Percentiles rank a stretch among this genome's conserved stretches.
Evolutionary conservation across 2,113 vertebrate species (phyloP).

Genomic region (Pao palembangensis): DNA sequence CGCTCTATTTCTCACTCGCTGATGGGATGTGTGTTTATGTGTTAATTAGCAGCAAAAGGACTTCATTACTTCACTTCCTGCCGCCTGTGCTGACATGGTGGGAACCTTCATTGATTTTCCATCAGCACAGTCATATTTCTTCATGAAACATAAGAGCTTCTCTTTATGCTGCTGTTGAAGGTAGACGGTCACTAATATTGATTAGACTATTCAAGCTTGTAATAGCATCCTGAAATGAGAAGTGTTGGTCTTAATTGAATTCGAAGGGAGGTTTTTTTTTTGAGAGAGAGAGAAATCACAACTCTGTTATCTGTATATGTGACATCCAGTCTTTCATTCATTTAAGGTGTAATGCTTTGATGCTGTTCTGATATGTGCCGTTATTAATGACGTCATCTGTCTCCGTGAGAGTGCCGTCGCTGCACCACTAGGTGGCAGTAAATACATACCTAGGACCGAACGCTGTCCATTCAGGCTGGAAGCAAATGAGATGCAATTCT

Average conservation of each 20-base stretch:
- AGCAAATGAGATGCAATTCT: constrained; percentile 69
- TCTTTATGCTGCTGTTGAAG: constrained; percentile 18
- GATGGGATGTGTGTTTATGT: constrained; percentile 38
- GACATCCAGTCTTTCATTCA: too few relatives aligned
- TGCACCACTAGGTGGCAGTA: constrained; percentile 67
- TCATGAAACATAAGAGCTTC: constrained; percentile 14
- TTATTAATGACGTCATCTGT: background rate
- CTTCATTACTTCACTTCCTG: constrained; percentile 29
- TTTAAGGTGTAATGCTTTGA: too few relatives aligned
- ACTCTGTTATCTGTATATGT: too few relatives aligned
- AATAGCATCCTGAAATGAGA: constrained; percentile 35
- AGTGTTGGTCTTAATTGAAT: constrained; percentile 9
- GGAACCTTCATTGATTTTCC: constrained; percentile 35
- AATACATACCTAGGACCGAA: constrained; percentile 22
- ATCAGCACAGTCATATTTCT: constrained; percentile 26
- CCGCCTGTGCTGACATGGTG: constrained; percentile 9
- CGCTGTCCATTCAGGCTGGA: background rate
- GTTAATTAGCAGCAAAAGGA: constrained; percentile 56
- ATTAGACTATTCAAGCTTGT: constrained; percentile 27
- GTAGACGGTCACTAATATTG: constrained; percentile 35
- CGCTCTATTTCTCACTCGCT: constrained; percentile 7
- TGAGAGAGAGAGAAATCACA: background rate
- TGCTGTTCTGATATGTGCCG: background rate
- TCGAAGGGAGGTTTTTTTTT: constrained; percentile 9
- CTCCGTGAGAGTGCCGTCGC: background rate